Conservation (phyloP, 2,113 vertebrate species). For the Corythornis cristatus region DNA sequence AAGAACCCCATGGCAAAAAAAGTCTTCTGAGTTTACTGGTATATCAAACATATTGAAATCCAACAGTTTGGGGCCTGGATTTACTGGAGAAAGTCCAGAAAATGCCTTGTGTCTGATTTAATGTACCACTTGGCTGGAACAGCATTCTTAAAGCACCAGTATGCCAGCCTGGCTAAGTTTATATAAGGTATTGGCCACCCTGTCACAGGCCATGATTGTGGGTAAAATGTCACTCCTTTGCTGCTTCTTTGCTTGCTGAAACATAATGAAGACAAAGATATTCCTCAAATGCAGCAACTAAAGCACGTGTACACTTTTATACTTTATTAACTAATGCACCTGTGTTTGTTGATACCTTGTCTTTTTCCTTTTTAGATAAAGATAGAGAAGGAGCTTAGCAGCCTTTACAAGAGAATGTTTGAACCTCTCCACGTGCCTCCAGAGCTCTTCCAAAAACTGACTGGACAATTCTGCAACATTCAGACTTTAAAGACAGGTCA, state of each 20-base stretch:
- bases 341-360: not conserved
- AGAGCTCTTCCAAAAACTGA: slow-evolving; percentile 91
- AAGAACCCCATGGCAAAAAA: not conserved
- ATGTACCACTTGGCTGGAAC: not conserved
- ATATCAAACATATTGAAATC: not conserved
- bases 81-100: not conserved
- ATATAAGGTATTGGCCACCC: not conserved
- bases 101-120: not conserved
- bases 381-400: slow-evolving; percentile 90
- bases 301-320: not conserved
- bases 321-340: not conserved
- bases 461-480: slow-evolving; percentile 96
- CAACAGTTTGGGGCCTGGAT: not conserved
- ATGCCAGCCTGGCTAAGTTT: not conserved
- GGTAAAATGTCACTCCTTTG: not conserved
- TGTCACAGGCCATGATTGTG: not conserved
- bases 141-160: not conserved
- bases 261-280: not conserved
- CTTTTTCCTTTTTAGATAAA: slow-evolving; percentile 85
- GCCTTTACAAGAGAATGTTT: slow-evolving; percentile 92
- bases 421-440: slow-evolving; percentile 93
- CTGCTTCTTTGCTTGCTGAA: not conserved
- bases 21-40: not conserved
- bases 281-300: not conserved
- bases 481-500: slow-evolving; percentile 90